A percentile compares a stretch with the other conserved stretches of the same genome.
phyloP scores from a whole-genome alignment of 2,888 invertebrate species.

The Gibbula magus region DNA sequence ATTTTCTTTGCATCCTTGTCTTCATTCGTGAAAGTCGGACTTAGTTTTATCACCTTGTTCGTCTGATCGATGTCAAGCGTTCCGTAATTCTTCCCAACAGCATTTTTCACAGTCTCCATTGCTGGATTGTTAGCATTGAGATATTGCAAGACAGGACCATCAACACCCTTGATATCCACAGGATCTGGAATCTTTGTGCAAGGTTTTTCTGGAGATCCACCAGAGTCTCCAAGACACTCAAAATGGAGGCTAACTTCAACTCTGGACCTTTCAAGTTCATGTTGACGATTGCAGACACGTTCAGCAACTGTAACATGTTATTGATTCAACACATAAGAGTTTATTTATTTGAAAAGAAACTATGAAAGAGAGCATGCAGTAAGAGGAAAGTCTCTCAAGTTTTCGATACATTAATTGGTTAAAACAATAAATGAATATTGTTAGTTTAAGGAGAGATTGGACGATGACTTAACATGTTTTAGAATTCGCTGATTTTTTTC shows the following conservation, averaged over 20 bases:
- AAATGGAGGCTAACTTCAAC: conserved; percentile 1
- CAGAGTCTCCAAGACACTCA: not conserved
- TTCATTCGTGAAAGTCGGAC: not conserved
- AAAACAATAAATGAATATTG: no score
- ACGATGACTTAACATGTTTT: no score
- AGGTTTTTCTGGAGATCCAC: not conserved
- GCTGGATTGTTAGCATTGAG: not conserved
- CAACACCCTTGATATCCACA: not conserved
- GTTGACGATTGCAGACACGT: not conserved
- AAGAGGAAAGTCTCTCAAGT: no score
- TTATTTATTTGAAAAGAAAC: no score
- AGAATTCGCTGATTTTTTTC: no score
- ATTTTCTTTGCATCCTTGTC: not conserved
- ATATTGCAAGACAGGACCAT: not conserved
- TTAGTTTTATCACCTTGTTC: not conserved
- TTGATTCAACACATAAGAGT: no score
- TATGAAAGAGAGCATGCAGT: no score
- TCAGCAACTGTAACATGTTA: not conserved
- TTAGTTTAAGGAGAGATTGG: no score
- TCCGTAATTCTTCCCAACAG: not conserved
- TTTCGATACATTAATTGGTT: no score
- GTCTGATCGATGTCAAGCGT: not conserved
- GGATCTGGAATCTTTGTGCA: conserved; percentile 11
- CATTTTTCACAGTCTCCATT: not conserved
- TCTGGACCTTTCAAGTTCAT: not conserved